Conservation (phyloP, 2,888 invertebrate genomes). For the Dermolepida albohirtum region DNA sequence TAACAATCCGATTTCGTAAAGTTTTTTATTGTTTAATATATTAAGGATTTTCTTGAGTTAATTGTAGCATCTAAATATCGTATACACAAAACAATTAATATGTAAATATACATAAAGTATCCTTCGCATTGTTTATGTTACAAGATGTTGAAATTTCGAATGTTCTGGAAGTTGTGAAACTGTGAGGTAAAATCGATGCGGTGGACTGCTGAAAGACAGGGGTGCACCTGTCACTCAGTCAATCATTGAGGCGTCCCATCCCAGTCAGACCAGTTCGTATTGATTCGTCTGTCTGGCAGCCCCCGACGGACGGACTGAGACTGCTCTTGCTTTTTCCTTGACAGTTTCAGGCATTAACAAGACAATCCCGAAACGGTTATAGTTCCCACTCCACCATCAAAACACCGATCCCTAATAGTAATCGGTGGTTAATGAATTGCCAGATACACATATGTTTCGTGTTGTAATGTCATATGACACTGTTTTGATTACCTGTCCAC, state of each 20-base stretch:
- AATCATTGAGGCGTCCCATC: constrained; percentile 59
- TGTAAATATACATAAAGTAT: constrained; percentile 6
- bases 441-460: constrained; percentile 30
- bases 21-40: too few relatives aligned
- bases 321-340: constrained; percentile 32
- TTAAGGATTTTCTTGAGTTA: too few relatives aligned
- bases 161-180: constrained; percentile 26
- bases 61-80: too few relatives aligned
- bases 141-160: constrained; percentile 16
- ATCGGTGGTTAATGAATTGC: constrained; percentile 40
- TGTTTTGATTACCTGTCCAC: constrained; percentile 42
- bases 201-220: constrained; percentile 42
- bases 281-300: constrained; percentile 56
- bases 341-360: constrained; percentile 39
- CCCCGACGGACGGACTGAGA: constrained; percentile 15
- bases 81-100: too few relatives aligned
- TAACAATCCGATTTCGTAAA: too few relatives aligned
- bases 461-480: constrained; percentile 42
- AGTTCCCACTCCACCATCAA: constrained; percentile 13
- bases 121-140: background rate
- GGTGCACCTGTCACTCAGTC: constrained; percentile 65
- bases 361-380: constrained; percentile 34
- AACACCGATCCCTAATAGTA: constrained; percentile 19
- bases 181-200: constrained; percentile 40
- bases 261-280: constrained; percentile 60